Base-by-base conservation (phyloP, 1,140 invertebrate genomes). In the Papilio polytes region DNA sequence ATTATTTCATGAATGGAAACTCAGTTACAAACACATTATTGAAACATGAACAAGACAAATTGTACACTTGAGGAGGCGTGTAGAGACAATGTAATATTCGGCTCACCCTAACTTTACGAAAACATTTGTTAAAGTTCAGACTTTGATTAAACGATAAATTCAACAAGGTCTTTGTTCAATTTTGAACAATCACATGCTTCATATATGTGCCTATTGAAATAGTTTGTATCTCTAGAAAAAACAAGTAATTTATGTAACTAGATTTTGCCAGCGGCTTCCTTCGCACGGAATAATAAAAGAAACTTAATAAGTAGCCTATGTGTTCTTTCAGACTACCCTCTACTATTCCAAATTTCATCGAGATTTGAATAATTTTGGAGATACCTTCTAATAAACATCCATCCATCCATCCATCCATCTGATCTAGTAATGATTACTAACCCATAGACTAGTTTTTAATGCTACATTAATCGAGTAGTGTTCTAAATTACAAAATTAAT, bases 131-230 rank as follows among this genome's bases (percentile, higher is more conserved):
- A 36, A 63, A 70, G 26, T 70, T 36, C 13, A 31, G 63, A 26
- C 26, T 70, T 31, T 70, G 26, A 70, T 70, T 70, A 70, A 70
- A 70, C 63, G 22, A 70, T 70, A 70, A 31, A 70, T 70, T 70
- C 26, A 70, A 70, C 63, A 70, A 70, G 22, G 22, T 36, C 63
- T 70, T 63, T 26, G 63, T 70, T 31, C 26, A 70, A 70, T 31
- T 70, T 70, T 70, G 63, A 70, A 70, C 63, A 70, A 70, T 70
- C 26, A 15, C 12, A 36, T 31, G 63, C 8, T 8, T 70, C 26
- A 15, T 70, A 36, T 15, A 15, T 26, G 63, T 70, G 26, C 3
- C 22, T 70, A 70, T 70, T 70, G 15, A 36, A 70, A 36, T 70
- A 70, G 63, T 70, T 70, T 18, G 9, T 13, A 26, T 26, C 59